Evolutionary conservation across 2,888 invertebrate genomes (phyloP), one percentile per base, ranked within the genome.

Genomic region (Tenthredo amoena): DNA sequence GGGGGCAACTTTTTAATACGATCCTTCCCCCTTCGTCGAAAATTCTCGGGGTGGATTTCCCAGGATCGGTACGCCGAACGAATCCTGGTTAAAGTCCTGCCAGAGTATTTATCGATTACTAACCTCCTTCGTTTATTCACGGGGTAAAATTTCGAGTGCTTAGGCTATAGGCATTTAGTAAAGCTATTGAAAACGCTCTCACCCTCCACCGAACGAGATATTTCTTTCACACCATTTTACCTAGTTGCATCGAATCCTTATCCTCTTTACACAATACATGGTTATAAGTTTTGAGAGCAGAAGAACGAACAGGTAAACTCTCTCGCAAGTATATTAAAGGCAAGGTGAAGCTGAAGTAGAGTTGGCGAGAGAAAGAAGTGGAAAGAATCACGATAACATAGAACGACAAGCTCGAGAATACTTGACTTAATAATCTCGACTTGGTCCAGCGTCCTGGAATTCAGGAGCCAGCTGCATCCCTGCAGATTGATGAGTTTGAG

Each of bases 401-500:
- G 26, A 74, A 21, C 72, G 40, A 43, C 40, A 43, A 21, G 40
- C 21, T 74, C 43, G 12, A 74, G 72, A 74, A 74, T 74, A 37
- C 72, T 74, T 43, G 72, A 74, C 72, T 74, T n/a, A 74, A 74
- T 74, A 74, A 74, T 74, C 72, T 31, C 72, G 72, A 43, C 21
- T 40, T 21, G 71, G 71, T 71, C 58, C 55, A 26, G 40, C n/a
- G 34, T 40, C 21, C 62, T 62, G 58, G 40, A 62, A 81, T 81
- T 37, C 62, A 21, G n/a, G 47, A 65, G 40, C 62, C 21, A 68
- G 5, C 68, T 83, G 83, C 83, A 31, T 68, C 50, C 47, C 43
- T 83, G 50, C 31, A 47, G 50, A 83, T 83, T 83, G 83, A 83
- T 50, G 68, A 83, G 50, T 81, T 85, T 87, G 89, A 90, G 90